phyloP scores from a whole-genome alignment of 2,113 vertebrate genomes.

The Poeciliopsis prolifica region DNA sequence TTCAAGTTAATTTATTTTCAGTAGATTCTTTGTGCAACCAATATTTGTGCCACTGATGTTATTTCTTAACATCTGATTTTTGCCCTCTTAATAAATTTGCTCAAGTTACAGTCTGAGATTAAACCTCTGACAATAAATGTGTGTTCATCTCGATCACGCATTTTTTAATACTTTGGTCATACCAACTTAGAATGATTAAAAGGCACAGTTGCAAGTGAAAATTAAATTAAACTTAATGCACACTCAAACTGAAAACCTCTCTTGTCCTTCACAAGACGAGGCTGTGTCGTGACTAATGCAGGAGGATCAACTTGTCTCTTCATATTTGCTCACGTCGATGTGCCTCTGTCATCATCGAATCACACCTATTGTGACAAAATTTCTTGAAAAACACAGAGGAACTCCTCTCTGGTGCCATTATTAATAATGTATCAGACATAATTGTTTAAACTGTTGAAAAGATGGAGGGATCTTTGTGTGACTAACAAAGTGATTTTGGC shows the following conservation, averaged over 20 bases:
- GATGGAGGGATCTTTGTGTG: conserved; percentile 60
- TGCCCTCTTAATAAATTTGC: background rate
- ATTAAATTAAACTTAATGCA: background rate
- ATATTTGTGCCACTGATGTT: background rate
- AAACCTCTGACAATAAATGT: background rate
- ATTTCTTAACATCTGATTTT: background rate
- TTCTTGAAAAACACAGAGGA: conserved; percentile 7
- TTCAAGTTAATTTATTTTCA: too few relatives aligned
- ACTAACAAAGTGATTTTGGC: conserved; percentile 65
- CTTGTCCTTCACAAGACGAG: conserved; percentile 32
- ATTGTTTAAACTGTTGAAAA: conserved; percentile 50
- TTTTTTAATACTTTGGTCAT: background rate
- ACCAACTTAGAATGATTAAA: background rate
- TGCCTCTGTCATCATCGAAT: conserved; percentile 48
- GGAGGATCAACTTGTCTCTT: conserved; percentile 57
- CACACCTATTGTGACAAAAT: conserved; percentile 37
- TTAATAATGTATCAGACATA: conserved; percentile 51
- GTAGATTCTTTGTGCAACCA: background rate
- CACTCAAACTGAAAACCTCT: background rate
- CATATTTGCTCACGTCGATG: conserved; percentile 41
- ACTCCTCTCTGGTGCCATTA: conserved; percentile 35
- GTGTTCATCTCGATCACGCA: background rate
- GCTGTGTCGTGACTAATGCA: conserved; percentile 59
- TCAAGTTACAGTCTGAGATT: background rate
- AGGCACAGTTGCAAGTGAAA: background rate